Conservation (phyloP, 2,888 invertebrate genomes). For the Thalpophila matura region DNA sequence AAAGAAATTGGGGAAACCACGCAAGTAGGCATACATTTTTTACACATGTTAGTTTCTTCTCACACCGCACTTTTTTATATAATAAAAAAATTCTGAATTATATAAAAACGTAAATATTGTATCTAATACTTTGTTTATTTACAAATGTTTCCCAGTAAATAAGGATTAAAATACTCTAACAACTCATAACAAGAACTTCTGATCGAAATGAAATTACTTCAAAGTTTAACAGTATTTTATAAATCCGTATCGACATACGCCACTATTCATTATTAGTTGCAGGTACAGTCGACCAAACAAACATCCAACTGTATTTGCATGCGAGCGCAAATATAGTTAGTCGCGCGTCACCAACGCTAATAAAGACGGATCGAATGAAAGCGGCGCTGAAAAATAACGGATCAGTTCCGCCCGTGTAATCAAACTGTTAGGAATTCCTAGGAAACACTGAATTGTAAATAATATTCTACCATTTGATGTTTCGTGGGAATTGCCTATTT, state of each 20-base stretch:
- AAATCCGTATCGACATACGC: conserved; percentile 26
- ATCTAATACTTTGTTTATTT: no score
- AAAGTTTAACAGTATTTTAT: conserved; percentile 3
- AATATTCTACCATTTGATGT: background rate
- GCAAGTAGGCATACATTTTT: no score
- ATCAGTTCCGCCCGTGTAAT: conserved; percentile 1
- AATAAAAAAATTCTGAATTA: no score
- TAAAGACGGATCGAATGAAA: conserved; percentile 41
- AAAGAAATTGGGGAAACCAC: no score
- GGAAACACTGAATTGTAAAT: conserved; percentile 2
- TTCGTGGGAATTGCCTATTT: background rate
- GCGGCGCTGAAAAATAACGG: conserved; percentile 33
- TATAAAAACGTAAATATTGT: no score
- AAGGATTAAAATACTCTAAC: no score
- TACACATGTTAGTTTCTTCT: no score
- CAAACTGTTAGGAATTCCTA: background rate
- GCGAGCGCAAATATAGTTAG: conserved; percentile 27
- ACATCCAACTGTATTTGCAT: conserved; percentile 18
- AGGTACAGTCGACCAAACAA: conserved; percentile 32
- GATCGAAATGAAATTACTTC: no score
- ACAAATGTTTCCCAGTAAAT: no score
- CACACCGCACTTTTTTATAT: no score
- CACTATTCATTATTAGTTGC: conserved; percentile 24
- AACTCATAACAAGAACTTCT: no score
- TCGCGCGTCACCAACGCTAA: conserved; percentile 35